Conservation (phyloP, 2,888 invertebrate species). For the Standfussiana lucernea region DNA sequence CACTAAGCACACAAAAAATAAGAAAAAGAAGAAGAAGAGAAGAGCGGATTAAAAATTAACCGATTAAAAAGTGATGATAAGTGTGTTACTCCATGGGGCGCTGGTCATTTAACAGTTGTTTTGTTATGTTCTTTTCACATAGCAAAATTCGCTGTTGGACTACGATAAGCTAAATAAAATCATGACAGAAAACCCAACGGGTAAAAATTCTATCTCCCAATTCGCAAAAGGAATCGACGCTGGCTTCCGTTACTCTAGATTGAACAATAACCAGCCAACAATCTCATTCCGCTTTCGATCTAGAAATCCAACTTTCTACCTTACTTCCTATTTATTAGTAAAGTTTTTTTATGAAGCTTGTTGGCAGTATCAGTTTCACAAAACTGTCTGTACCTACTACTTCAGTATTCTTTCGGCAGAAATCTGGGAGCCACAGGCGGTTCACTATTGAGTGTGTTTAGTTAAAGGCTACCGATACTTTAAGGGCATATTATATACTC, state of each 20-base stretch:
- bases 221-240: constrained; percentile 13
- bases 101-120: too few species aligned
- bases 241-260: constrained; percentile 13
- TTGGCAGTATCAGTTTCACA: constrained; percentile 16
- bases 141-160: not conserved
- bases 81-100: too few species aligned
- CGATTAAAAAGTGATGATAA: too few species aligned
- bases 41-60: too few species aligned
- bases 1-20: too few species aligned
- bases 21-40: too few species aligned
- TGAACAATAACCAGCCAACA: constrained; percentile 28
- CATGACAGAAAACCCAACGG: not conserved
- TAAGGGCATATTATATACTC: too few species aligned
- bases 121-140: not conserved
- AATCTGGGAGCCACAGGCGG: constrained; percentile 32
- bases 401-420: not conserved
- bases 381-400: not conserved
- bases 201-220: not conserved
- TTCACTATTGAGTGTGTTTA: too few species aligned
- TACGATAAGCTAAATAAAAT: not conserved
- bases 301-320: constrained; percentile 31
- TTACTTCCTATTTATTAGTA: constrained; percentile 43
- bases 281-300: constrained; percentile 28
- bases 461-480: too few species aligned
- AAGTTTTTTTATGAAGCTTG: constrained; percentile 44